Percentiles rank a stretch among this genome's conserved stretches.
Conservation (phyloP, 2,888 invertebrate genomes). For the Ochropleura plecta region DNA sequence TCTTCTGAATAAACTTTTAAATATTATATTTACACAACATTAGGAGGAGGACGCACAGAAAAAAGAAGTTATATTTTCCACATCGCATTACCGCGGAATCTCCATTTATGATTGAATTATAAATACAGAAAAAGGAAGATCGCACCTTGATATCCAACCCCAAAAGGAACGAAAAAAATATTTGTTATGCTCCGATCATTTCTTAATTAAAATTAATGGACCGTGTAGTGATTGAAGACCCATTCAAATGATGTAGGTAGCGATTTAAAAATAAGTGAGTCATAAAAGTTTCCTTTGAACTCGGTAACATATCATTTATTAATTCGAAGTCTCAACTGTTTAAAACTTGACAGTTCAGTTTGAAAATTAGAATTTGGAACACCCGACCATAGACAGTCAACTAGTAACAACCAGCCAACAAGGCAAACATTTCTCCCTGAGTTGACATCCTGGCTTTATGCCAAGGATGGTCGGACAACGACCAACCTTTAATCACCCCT, state of each 20-base stretch:
- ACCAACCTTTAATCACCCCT: slow-evolving; percentile 83
- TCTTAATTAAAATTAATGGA: slow-evolving; percentile 53
- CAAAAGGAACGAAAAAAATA: slow-evolving; percentile 34
- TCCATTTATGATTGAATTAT: slow-evolving; percentile 4
- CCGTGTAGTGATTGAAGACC: slow-evolving; percentile 27
- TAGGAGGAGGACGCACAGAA: too few relatives aligned
- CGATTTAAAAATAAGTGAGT: slow-evolving; percentile 51
- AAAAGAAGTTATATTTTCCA: background rate
- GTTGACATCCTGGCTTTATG: slow-evolving; percentile 77
- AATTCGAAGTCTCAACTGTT: slow-evolving; percentile 7
- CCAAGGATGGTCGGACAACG: slow-evolving; percentile 84
- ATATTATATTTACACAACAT: slow-evolving; percentile 8
- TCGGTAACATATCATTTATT: slow-evolving; percentile 3
- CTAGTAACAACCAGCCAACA: slow-evolving; percentile 73
- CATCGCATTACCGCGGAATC: background rate
- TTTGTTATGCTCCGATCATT: slow-evolving; percentile 35
- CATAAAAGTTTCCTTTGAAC: slow-evolving; percentile 49
- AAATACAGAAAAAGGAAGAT: slow-evolving; percentile 3
- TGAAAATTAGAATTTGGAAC: slow-evolving; percentile 68
- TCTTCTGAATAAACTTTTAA: background rate
- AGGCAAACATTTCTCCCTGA: slow-evolving; percentile 69
- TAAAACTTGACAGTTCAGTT: slow-evolving; percentile 51
- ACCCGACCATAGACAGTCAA: slow-evolving; percentile 72
- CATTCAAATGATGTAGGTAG: slow-evolving; percentile 35
- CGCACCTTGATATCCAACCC: background rate